Conservation (phyloP, 2,113 vertebrate species). For the Clarias batrachus region DNA sequence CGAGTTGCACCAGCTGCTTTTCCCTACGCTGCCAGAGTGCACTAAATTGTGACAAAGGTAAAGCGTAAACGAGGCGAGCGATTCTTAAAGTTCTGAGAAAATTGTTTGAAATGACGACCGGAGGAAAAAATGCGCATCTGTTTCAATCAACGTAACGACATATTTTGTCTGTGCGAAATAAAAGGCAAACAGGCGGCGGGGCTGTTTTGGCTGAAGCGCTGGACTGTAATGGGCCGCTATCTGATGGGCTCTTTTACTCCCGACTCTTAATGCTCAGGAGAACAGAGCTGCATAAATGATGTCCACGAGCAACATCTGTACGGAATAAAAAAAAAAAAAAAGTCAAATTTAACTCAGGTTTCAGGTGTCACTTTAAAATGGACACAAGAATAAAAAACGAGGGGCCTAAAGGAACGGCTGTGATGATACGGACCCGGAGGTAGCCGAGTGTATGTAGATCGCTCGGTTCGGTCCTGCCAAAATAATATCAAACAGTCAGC, state of each 20-base stretch:
- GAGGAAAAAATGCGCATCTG: not conserved
- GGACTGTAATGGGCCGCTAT: slow-evolving; percentile 36
- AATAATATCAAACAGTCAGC: not conserved
- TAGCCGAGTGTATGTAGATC: not conserved
- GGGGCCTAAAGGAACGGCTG: not conserved
- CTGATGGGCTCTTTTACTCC: slow-evolving; percentile 34
- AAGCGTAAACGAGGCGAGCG: not conserved
- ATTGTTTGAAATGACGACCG: not conserved
- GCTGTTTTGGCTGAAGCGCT: slow-evolving; percentile 30
- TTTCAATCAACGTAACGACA: slow-evolving; percentile 26
- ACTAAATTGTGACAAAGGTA: not conserved
- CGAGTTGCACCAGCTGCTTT: not conserved
- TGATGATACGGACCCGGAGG: not conserved
- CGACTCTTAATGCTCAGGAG: slow-evolving; percentile 11
- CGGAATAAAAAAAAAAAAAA: slow-evolving; percentile 17
- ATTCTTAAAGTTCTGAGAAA: too few relatives aligned
- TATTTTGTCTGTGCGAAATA: slow-evolving; percentile 34
- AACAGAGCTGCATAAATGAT: slow-evolving; percentile 1
- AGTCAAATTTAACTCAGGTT: slow-evolving; percentile 18
- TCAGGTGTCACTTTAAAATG: slow-evolving; percentile 4
- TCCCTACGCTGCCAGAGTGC: not conserved
- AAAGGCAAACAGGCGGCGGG: slow-evolving; percentile 32
- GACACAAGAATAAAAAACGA: not conserved
- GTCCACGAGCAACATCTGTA: slow-evolving; percentile 37
- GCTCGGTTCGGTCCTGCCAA: not conserved